These are phyloP conservation scores for Heliconius hortense DNA, from an alignment of 2,888 invertebrate genomes.

Conservation along the genomic window DNA sequence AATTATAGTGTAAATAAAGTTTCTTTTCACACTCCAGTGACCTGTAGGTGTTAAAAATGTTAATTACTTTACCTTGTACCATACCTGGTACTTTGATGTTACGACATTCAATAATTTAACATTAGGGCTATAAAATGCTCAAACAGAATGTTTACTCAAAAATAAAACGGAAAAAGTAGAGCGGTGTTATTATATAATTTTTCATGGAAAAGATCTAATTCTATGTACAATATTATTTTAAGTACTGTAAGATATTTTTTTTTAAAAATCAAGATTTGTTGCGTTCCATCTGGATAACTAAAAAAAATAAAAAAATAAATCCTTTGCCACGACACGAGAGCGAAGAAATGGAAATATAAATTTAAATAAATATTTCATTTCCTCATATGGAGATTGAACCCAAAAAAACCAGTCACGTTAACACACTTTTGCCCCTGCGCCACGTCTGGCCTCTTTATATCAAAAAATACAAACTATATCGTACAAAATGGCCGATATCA, in stretches of 20 bases:
- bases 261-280: too few relatives aligned
- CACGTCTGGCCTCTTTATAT: background rate
- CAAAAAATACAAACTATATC: background rate
- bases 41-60: slow-evolving; percentile 33
- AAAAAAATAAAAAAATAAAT: too few relatives aligned
- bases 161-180: background rate
- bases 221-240: too few relatives aligned
- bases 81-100: slow-evolving; percentile 2
- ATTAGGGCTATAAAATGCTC: slow-evolving; percentile 3
- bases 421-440: too few relatives aligned
- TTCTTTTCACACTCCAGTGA: slow-evolving; percentile 40
- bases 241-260: too few relatives aligned
- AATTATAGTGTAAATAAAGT: slow-evolving; percentile 38
- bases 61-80: slow-evolving; percentile 22
- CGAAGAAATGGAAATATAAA: too few relatives aligned
- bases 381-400: too few relatives aligned
- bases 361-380: too few relatives aligned
- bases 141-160: background rate
- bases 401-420: too few relatives aligned
- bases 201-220: background rate
- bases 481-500: slow-evolving; percentile 6
- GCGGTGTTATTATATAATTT: background rate
- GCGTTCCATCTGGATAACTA: too few relatives aligned
- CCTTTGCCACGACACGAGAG: too few relatives aligned
- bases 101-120: slow-evolving; percentile 21